These are phyloP conservation scores for Heliothis virescens DNA, from an alignment of 1,140 invertebrate genomes.

Conservation along the genomic window DNA sequence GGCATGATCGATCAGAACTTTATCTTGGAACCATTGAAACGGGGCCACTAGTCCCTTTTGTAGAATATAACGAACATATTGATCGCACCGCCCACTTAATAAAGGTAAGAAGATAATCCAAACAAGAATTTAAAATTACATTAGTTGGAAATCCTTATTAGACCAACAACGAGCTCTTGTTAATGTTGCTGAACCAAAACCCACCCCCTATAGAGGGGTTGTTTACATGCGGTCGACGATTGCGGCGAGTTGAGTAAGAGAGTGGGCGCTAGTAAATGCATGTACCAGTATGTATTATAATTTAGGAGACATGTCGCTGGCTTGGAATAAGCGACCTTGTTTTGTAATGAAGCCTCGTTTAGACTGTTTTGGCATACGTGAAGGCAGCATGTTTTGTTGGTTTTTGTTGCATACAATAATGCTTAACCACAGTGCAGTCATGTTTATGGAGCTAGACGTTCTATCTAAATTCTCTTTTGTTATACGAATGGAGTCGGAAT, in stretches of 20 bases:
- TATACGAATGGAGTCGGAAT: too few species aligned
- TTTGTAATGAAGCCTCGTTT: slow-evolving; percentile 18
- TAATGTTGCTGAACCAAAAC: slow-evolving; percentile 41
- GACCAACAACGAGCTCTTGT: slow-evolving; percentile 11
- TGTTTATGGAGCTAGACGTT: too few species aligned
- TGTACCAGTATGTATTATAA: slow-evolving; percentile 35
- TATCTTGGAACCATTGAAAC: too few species aligned
- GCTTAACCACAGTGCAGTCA: too few species aligned
- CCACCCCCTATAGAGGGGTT: slow-evolving; percentile 29
- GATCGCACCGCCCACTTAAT: slow-evolving; percentile 13
- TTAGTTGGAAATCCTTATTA: slow-evolving; percentile 33
- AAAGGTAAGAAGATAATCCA: slow-evolving; percentile 33
- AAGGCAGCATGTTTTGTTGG: background rate
- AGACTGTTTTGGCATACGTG: slow-evolving; percentile 11
- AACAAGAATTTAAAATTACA: slow-evolving; percentile 34
- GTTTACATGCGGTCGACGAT: slow-evolving; percentile 41
- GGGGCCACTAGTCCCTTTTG: too few species aligned
- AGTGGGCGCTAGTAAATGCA: slow-evolving; percentile 27
- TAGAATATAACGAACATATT: too few species aligned
- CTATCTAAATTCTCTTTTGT: background rate
- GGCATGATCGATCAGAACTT: too few species aligned
- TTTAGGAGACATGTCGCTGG: slow-evolving; percentile 36
- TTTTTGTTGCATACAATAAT: background rate
- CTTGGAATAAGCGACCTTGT: background rate
- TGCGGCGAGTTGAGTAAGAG: slow-evolving; percentile 24